A percentile compares a stretch with the other conserved stretches of the same genome.
These are phyloP conservation scores for Dasypolia templi DNA, from an alignment of 2,888 invertebrate genomes.

Conservation along the genomic window DNA sequence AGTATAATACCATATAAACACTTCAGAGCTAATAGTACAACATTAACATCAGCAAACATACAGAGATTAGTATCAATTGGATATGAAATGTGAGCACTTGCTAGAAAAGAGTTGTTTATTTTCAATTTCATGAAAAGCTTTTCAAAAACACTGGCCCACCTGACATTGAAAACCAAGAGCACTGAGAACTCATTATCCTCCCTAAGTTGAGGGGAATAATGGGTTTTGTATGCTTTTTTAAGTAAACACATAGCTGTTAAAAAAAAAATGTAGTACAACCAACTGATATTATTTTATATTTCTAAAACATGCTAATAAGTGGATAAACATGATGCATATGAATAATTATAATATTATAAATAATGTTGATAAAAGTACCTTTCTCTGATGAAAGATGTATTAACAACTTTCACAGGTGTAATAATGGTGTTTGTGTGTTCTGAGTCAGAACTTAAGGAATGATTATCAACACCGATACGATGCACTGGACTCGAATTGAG, in stretches of 20 bases:
- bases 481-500: conserved; percentile 82
- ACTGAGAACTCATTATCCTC: neutral
- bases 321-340: neutral
- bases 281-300: conserved; percentile 4
- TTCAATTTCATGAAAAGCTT: neutral
- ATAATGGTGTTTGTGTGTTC: conserved; percentile 91
- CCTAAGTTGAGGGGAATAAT: neutral
- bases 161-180: neutral
- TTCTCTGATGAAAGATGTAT: conserved; percentile 88
- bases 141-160: neutral
- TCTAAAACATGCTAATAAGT: neutral
- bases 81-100: neutral
- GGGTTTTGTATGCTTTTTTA: neutral
- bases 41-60: conserved; percentile 5
- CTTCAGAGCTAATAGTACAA: neutral
- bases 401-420: conserved; percentile 91
- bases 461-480: conserved; percentile 84
- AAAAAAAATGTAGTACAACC: neutral
- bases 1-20: neutral
- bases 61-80: conserved; percentile 9
- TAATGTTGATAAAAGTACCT: conserved; percentile 83
- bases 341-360: neutral
- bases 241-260: neutral
- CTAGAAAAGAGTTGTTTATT: neutral
- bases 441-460: conserved; percentile 94